Base-by-base conservation (phyloP, 2,113 vertebrate genomes). In the Vulpes lagopus region DNA sequence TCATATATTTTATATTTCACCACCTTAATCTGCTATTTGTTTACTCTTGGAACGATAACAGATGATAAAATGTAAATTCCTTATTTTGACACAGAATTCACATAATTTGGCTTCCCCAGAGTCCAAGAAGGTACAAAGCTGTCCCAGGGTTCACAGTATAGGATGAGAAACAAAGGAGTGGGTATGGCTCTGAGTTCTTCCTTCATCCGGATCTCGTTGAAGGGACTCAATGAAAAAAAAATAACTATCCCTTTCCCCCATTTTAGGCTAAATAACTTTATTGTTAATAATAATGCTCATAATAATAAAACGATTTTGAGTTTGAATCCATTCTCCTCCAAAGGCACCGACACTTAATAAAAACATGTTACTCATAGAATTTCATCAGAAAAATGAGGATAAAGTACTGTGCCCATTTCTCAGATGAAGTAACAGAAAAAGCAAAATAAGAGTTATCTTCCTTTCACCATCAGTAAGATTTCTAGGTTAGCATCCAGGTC, bases 391-490 rank as follows among this genome's bases (percentile, higher is more conserved):
- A 95, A 89, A 65, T 57, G 8, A 73, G 57, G 5, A 19, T 57
- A 53, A 38, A 38, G 8, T 55, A 92, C 57, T 57, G 81, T 55
- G 11, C 20, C 30, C 32, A 81, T 91, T 85, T 96, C 73, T 55
- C 64, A 87, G 76, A 83, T 73, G 30, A 97, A 95, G 49, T 92
- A 96, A 71, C 15, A 96, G 85, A 65, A 74, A 60, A 79, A 38
- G 32, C 4, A 64, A 35, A 64, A 30, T 17, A 43, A 84, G 5
- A 38, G 4, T n/a, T 14, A 17, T 55, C 86, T 95, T 91, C 12
- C 30, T 80, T 97, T 82, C 57, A 81, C 3, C 73, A 4, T 71
- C 78, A 43, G 15, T 69, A 67, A 79, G 14, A 90, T 57, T 91
- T 97, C 51, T 71, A 17, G 57, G 85, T 53, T 25, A 91, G 60